A percentile compares a stretch with the other conserved stretches of the same genome.
Evolutionary conservation across 2,113 vertebrate species (phyloP).

Genomic region (Antennarius striatus): DNA sequence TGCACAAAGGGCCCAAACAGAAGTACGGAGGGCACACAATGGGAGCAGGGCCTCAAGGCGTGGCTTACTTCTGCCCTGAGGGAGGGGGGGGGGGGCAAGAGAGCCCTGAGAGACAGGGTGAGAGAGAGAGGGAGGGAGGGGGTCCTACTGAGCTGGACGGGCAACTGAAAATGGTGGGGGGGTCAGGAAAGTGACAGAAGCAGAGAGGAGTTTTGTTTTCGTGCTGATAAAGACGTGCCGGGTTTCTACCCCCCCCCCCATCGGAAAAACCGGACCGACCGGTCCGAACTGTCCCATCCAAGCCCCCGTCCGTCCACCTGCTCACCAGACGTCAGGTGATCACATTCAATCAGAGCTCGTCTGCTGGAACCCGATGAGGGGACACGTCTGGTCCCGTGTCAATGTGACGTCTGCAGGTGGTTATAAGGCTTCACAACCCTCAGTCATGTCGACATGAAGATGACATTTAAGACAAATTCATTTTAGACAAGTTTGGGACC

Average conservation of each 20-base stretch:
- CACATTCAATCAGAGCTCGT: too few relatives aligned
- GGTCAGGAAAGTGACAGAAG: slow-evolving; percentile 58
- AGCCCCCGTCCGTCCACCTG: slow-evolving; percentile 19
- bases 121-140: slow-evolving; percentile 43
- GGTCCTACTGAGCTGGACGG: slow-evolving; percentile 56
- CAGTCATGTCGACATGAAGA: too few relatives aligned
- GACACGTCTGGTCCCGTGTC: too few relatives aligned
- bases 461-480: too few relatives aligned
- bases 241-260: not conserved
- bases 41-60: slow-evolving; percentile 86
- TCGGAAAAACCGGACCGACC: slow-evolving; percentile 20
- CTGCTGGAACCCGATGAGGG: too few relatives aligned
- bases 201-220: slow-evolving; percentile 64
- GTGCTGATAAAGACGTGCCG: slow-evolving; percentile 52
- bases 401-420: too few relatives aligned
- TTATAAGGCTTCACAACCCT: too few relatives aligned
- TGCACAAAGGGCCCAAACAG: slow-evolving; percentile 91
- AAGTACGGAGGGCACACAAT: slow-evolving; percentile 80
- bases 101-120: slow-evolving; percentile 12
- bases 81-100: slow-evolving; percentile 47
- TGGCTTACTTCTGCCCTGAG: slow-evolving; percentile 79
- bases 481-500: too few relatives aligned
- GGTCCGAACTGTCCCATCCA: not conserved
- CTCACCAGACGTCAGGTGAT: too few relatives aligned
- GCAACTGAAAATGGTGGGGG: slow-evolving; percentile 9